A percentile compares a stretch with the other conserved stretches of the same genome.
Evolutionary conservation across 2,888 invertebrate genomes (phyloP).

Genomic region (Drosophila lacicola): DNA sequence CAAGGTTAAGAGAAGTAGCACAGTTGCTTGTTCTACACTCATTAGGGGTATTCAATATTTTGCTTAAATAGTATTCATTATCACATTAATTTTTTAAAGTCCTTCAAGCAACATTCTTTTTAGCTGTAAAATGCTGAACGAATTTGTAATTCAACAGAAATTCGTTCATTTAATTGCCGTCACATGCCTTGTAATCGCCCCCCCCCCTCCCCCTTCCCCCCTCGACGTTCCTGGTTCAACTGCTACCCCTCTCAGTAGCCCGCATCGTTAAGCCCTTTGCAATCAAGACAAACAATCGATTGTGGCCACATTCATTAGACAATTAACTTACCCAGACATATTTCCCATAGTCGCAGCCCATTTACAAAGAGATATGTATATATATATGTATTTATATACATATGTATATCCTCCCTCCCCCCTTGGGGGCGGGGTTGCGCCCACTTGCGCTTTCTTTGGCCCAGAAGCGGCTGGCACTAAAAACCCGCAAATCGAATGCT

Average conservation of each 20-base stretch:
- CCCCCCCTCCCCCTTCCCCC: neutral
- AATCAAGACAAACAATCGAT: slow-evolving; percentile 60
- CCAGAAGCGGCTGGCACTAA: slow-evolving; percentile 26
- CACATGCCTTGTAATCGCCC: neutral
- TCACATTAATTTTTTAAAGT: too few species aligned
- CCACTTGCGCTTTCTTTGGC: slow-evolving; percentile 70
- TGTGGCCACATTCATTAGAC: slow-evolving; percentile 59
- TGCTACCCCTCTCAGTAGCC: slow-evolving; percentile 22
- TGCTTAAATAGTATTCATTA: too few species aligned
- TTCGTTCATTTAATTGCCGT: slow-evolving; percentile 9
- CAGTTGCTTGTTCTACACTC: too few species aligned
- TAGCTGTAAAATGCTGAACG: slow-evolving; percentile 7
- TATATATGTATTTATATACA: too few species aligned
- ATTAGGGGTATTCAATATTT: too few species aligned
- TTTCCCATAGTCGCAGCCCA: slow-evolving; percentile 7
- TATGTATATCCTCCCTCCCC: too few species aligned
- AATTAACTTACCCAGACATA: slow-evolving; percentile 49
- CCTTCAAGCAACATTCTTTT: neutral
- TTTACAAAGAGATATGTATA: too few species aligned
- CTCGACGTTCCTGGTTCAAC: neutral
- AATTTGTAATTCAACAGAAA: slow-evolving; percentile 13
- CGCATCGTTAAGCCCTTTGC: slow-evolving; percentile 48
- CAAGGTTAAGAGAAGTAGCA: too few species aligned
- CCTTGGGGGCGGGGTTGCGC: slow-evolving; percentile 26
- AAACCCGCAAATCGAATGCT: slow-evolving; percentile 43